These are phyloP conservation scores for Parnassius orleans DNA, from an alignment of 2,888 invertebrate genomes.

Conservation along the genomic window DNA sequence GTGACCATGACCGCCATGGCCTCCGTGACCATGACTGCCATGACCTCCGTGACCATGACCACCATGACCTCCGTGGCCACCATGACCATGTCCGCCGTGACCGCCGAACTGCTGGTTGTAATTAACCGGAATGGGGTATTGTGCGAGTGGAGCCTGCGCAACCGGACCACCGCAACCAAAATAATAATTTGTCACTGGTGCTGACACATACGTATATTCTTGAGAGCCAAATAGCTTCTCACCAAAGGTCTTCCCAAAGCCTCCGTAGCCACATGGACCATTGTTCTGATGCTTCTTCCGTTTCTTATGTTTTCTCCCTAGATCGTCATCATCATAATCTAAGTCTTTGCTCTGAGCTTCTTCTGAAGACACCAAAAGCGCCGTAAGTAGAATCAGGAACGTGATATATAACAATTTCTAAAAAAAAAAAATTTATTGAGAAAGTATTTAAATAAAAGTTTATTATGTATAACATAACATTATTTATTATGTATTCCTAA, in stretches of 20 bases:
- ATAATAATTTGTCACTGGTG: conserved; percentile 70
- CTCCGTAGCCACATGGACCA: conserved; percentile 49
- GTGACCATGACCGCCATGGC: conserved; percentile 20
- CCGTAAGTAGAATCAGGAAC: conserved; percentile 45
- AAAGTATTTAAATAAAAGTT: no score
- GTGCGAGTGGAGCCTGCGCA: conserved; percentile 35
- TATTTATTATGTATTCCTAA: no score
- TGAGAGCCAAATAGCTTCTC: conserved; percentile 54
- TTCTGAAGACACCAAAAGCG: conserved; percentile 40
- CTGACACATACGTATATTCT: conserved; percentile 63
- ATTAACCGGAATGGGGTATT: conserved; percentile 15
- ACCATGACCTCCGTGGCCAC: conserved; percentile 26
- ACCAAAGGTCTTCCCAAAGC: conserved; percentile 51
- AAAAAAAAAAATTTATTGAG: conserved; percentile 26
- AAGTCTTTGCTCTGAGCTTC: conserved; percentile 50
- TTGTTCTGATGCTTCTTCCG: conserved; percentile 57
- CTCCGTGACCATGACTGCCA: conserved; percentile 28
- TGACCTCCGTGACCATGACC: conserved; percentile 38
- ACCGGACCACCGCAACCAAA: conserved; percentile 53
- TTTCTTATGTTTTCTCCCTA: conserved; percentile 57
- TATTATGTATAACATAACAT: no score
- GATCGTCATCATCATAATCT: conserved; percentile 39
- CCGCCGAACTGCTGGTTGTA: conserved; percentile 31
- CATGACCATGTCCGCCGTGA: conserved; percentile 31
- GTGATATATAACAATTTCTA: conserved; percentile 48